Percentiles rank a stretch among this genome's conserved stretches.
These are phyloP conservation scores for Onychomys torridus DNA, from an alignment of 2,797 vertebrate species.

Conservation along the genomic window DNA sequence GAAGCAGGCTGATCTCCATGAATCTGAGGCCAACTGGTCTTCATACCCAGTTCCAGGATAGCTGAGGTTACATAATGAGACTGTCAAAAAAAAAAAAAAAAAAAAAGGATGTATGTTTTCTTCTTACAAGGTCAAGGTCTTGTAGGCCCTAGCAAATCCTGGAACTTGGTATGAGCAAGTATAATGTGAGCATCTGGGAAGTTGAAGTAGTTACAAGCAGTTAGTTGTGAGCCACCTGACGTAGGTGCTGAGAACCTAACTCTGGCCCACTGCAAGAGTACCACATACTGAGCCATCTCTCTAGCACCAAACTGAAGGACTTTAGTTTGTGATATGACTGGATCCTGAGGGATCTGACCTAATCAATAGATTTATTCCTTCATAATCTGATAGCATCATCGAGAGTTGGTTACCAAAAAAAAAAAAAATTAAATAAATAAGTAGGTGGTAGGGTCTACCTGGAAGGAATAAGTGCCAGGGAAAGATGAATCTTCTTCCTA, in stretches of 20 bases:
- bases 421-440: too few relatives aligned
- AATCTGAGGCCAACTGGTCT: not conserved
- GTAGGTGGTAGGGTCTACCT: too few relatives aligned
- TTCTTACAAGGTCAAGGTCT: not conserved
- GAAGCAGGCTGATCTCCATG: not conserved
- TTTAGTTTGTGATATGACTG: not conserved
- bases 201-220: not conserved
- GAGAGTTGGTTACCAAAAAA: not conserved
- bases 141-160: not conserved
- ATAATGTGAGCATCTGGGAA: not conserved
- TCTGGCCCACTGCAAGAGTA: not conserved
- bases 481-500: not conserved
- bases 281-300: not conserved
- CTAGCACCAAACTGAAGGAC: not conserved
- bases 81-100: not conserved
- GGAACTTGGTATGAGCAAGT: fast-evolving
- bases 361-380: not conserved
- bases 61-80: not conserved
- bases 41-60: not conserved
- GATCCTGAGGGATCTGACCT: not conserved
- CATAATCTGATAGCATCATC: not conserved
- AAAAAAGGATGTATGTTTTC: too few relatives aligned
- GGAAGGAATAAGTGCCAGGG: too few relatives aligned
- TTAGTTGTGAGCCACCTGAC: not conserved
- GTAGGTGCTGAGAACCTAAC: not conserved